A percentile compares a stretch with the other conserved stretches of the same genome.
Evolutionary conservation across 2,888 invertebrate species (phyloP).

Genomic region (Campaea margaritaria): DNA sequence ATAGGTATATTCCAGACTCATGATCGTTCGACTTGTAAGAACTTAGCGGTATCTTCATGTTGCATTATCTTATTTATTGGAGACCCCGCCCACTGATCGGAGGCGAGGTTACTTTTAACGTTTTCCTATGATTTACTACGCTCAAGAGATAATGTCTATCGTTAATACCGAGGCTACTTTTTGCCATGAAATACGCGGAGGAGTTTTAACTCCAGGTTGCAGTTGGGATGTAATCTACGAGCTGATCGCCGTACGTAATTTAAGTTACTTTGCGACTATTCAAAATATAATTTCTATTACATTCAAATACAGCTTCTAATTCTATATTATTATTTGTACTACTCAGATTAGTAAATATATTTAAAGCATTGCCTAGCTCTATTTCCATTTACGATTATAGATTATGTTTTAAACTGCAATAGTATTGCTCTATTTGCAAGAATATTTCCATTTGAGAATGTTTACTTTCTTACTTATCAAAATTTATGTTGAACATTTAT

Average conservation of each 20-base stretch:
- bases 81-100: constrained; percentile 56
- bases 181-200: constrained; percentile 66
- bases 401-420: constrained; percentile 25
- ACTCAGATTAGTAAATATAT: constrained; percentile 24
- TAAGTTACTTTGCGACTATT: constrained; percentile 33
- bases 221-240: constrained; percentile 36
- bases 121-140: constrained; percentile 72
- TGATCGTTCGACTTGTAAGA: constrained; percentile 28
- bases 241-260: constrained; percentile 26
- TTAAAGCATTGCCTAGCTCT: constrained; percentile 15
- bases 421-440: constrained; percentile 20
- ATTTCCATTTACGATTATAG: constrained; percentile 23
- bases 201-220: constrained; percentile 29
- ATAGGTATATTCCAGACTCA: constrained; percentile 17
- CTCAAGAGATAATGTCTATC: constrained; percentile 55
- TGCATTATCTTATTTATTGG: constrained; percentile 65
- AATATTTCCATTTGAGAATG: constrained; percentile 22
- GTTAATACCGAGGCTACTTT: constrained; percentile 64
- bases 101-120: constrained; percentile 57
- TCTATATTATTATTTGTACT: constrained; percentile 3
- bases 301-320: constrained; percentile 8
- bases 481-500: constrained; percentile 30
- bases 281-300: constrained; percentile 27
- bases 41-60: constrained; percentile 49
- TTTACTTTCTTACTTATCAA: constrained; percentile 19